Evolutionary conservation across 2,797 vertebrate genomes (phyloP), one percentile per base, ranked within the genome.

Genomic region (Chrysocyon brachyurus): DNA sequence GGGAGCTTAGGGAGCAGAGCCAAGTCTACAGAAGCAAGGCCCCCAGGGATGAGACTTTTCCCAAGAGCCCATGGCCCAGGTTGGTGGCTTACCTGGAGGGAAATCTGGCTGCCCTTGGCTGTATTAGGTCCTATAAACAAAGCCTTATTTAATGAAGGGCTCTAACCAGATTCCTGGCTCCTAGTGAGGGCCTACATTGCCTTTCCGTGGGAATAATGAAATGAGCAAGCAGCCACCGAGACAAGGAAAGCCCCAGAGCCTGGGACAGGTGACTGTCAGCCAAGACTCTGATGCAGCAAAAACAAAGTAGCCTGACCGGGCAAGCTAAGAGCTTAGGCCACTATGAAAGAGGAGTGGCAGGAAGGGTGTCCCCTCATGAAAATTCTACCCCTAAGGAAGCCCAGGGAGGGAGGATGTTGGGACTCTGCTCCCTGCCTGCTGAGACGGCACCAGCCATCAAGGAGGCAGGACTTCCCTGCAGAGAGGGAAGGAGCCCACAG

Each of bases 181-280:
- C 68, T 70, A 15, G 5, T 79, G 49, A 84, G 59, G 73, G 26
- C 52, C 63, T 52, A n/a, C 49, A 64, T 66, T 49, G 49, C 46
- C 36, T 79, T 40, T 91, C 66, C 14, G 21, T 70, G 10, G 66
- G 85, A 91, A 68, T n/a, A 88, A 21, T 31, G 31, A 85, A 73
- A 73, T 94, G 63, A 75, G n/a, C 64, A 59, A 61, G 92, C 16
- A 93, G 22, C 16, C 31, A 5, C 2, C 9, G 86, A 73, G 75
- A 92, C 63, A 28, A 91, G 86, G 81, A 79, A 49, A 85, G 36
- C 24, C 88, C 88, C 75, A 87, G 63, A 90, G 72, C 33, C 46
- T 10, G 63, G 66, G 26, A 90, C 68, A 66, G 78, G 40, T 68
- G 82, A 49, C 96, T 88, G 49, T 75, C 70, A 85, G 75, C 26